phyloP scores from a whole-genome alignment of 2,888 invertebrate species.

The Archips xylosteana region DNA sequence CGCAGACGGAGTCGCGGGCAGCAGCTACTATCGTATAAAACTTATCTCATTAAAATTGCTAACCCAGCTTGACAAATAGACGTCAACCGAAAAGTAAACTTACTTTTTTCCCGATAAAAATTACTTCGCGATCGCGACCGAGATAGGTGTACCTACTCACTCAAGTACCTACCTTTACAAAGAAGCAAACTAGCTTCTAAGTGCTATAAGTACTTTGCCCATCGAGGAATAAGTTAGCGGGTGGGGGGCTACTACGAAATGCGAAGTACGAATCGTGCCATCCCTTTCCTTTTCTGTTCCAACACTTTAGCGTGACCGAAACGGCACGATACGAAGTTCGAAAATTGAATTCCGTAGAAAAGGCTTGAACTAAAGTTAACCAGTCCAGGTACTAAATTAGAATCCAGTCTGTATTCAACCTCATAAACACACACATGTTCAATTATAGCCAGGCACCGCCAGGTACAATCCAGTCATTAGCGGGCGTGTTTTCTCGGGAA shows the following conservation, averaged over 20 bases:
- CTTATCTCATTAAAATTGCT: not conserved
- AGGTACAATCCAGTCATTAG: conserved; percentile 18
- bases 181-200: conserved; percentile 3
- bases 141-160: not conserved
- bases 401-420: conserved; percentile 17
- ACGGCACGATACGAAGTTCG: no score
- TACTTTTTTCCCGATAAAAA: conserved; percentile 25
- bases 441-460: not conserved
- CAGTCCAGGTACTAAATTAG: conserved; percentile 12
- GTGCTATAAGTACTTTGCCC: conserved; percentile 1
- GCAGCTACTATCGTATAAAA: no score
- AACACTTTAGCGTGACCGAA: no score
- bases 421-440: conserved; percentile 2
- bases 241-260: not conserved
- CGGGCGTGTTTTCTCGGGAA: conserved; percentile 31
- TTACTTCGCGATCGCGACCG: conserved; percentile 3
- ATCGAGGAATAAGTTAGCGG: not conserved
- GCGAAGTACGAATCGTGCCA: no score
- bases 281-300: no score
- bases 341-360: no score
- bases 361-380: conserved; percentile 1
- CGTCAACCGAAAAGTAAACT: not conserved
- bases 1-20: no score
- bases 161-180: conserved; percentile 8
- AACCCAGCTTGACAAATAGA: not conserved